Conservation (phyloP, 2,888 invertebrate genomes). For the Pandemis corylana region DNA sequence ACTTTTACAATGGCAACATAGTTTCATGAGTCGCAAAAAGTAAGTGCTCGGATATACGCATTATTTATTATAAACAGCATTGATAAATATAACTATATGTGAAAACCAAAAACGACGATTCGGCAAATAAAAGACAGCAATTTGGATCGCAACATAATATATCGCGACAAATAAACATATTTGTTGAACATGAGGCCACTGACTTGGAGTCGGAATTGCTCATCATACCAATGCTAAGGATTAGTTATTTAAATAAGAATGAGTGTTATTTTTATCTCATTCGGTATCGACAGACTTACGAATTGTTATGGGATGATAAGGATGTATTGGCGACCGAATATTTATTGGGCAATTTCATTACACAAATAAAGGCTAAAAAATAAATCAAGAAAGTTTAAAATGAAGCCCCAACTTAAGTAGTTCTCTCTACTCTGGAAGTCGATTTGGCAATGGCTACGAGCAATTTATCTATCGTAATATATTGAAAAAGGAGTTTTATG, state of each 20-base stretch:
- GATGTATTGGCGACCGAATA: no score
- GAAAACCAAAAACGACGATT: background rate
- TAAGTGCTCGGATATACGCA: no score
- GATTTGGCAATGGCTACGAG: constrained; percentile 31
- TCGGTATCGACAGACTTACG: background rate
- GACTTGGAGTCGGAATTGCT: background rate
- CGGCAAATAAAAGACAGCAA: background rate
- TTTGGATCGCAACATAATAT: background rate
- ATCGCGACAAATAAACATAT: background rate
- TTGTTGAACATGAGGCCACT: background rate
- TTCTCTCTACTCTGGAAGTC: constrained; percentile 4
- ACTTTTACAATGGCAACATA: no score
- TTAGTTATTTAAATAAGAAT: background rate
- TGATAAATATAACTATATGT: background rate
- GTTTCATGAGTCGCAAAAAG: no score
- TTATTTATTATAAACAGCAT: background rate
- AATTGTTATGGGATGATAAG: no score
- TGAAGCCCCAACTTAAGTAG: constrained; percentile 18
- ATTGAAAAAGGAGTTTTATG: constrained; percentile 14
- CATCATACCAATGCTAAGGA: background rate
- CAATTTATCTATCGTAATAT: constrained; percentile 12
- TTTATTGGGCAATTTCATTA: background rate
- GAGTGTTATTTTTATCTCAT: no score
- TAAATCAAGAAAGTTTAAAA: constrained; percentile 28
- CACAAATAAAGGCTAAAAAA: background rate